These are phyloP conservation scores for Drosophila varians DNA, from an alignment of 1,140 invertebrate genomes.

Conservation along the genomic window DNA sequence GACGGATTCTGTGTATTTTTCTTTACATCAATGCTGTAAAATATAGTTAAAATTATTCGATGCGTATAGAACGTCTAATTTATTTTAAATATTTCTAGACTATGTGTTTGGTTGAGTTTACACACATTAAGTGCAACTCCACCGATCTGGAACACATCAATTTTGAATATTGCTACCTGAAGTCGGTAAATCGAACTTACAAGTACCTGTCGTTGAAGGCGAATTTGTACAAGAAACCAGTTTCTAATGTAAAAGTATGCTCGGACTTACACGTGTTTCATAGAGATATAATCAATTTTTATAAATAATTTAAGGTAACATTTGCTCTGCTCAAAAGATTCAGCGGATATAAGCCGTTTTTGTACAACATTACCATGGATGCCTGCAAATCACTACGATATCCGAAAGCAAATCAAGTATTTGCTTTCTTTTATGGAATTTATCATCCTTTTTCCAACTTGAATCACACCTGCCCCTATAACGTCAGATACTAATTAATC, in stretches of 20 bases:
- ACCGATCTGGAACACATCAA: conserved; percentile 10
- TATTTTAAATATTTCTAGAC: background rate
- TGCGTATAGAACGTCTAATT: background rate
- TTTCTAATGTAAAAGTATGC: conserved; percentile 13
- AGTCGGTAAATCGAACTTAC: conserved; percentile 28
- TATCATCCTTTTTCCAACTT: conserved; percentile 13
- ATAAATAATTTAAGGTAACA: conserved; percentile 5
- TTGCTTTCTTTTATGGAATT: background rate
- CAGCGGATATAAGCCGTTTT: conserved; percentile 28
- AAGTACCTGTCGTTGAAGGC: conserved; percentile 28
- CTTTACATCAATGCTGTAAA: background rate
- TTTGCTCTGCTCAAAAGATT: conserved; percentile 1
- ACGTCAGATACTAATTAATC: background rate
- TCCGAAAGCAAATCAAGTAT: conserved; percentile 7
- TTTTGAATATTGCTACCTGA: conserved; percentile 32
- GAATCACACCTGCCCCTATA: conserved; percentile 24
- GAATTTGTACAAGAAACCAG: background rate
- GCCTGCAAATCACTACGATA: conserved; percentile 7
- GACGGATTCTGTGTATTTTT: too few species aligned
- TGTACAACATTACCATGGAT: conserved; percentile 26
- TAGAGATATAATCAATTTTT: background rate
- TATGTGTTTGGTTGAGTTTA: conserved; percentile 7
- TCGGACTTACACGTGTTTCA: background rate
- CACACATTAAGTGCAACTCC: conserved; percentile 35
- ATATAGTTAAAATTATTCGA: background rate